Evolutionary conservation across 2,113 vertebrate species (phyloP).

Genomic region (Platysteira castanea): DNA sequence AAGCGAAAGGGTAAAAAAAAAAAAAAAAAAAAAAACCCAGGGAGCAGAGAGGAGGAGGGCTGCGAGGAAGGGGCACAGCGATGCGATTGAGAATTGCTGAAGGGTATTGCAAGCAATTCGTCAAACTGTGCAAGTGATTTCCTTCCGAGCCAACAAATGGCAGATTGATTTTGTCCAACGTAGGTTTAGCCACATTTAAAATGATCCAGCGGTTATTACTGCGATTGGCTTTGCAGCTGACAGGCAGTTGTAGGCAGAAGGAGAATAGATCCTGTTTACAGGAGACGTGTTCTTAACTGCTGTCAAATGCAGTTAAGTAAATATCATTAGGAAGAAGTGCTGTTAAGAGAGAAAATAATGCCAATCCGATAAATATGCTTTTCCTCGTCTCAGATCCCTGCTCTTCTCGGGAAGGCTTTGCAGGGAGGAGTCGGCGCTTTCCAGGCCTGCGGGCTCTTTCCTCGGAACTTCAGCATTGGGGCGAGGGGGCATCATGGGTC

Average conservation of each 20-base stretch:
- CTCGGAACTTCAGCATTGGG: background rate
- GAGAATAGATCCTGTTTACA: slow-evolving; percentile 79
- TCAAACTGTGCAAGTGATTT: slow-evolving; percentile 84
- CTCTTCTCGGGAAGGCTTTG: background rate
- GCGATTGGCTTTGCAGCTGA: slow-evolving; percentile 86
- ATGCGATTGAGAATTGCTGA: slow-evolving; percentile 76
- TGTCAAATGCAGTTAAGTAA: slow-evolving; percentile 82
- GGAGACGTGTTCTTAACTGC: slow-evolving; percentile 79
- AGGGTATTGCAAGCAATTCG: slow-evolving; percentile 79
- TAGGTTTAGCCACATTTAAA: slow-evolving; percentile 82
- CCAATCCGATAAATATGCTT: slow-evolving; percentile 72
- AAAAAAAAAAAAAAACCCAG: background rate
- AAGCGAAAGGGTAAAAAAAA: slow-evolving; percentile 77
- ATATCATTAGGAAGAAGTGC: slow-evolving; percentile 75
- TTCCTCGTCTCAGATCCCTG: slow-evolving; percentile 37
- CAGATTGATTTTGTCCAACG: slow-evolving; percentile 92
- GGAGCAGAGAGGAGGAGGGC: background rate
- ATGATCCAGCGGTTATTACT: slow-evolving; percentile 86
- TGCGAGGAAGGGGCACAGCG: slow-evolving; percentile 27
- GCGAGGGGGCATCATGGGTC: background rate
- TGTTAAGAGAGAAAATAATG: slow-evolving; percentile 71
- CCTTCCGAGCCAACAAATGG: slow-evolving; percentile 85
- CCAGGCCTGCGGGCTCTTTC: background rate
- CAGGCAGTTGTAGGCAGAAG: slow-evolving; percentile 84
- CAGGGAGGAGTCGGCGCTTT: background rate